Evolutionary conservation across 2,797 vertebrate genomes (phyloP), one percentile per base, ranked within the genome.

Genomic region (Fistularia commersonii): DNA sequence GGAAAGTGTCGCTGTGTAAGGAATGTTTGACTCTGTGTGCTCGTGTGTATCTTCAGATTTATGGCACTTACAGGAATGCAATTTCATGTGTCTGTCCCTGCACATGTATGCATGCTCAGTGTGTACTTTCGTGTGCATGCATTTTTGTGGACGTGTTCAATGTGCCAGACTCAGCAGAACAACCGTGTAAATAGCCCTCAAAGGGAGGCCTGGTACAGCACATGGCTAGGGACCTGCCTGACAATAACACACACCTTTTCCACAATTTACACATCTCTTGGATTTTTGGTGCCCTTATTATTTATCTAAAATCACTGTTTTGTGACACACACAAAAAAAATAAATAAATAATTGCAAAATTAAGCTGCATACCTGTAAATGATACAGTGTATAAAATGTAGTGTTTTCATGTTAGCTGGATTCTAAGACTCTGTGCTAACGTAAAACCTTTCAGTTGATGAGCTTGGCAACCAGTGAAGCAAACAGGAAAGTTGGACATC

Each of bases 81-180:
- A 46, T 52, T 45, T 37, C 42, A 13, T 8, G 41, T 48, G 61
- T 14, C 32, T 23, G 10, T 50, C 37, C 37, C 9, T 38, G 23
- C 14, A 3, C 12, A 41, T 40, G 35, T 36, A 5, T 37, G 8
- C 41, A 15, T 57, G 53, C 57, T 54, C 35, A 40, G 32, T 47
- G 35, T 36, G 35, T 36, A 15, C 33, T 48, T 39, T 45, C 8
- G 38, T 49, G 14, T 53, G 50, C 54, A 13, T 51, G 52, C 23
- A 12, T 34, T 35, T 61, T 43, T 50, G 49, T 61, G 39, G 43
- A 63, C 11, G 12, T 50, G 52, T 32, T 53, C 31, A 43, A 48
- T 72, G 52, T 51, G 63, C 61, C 63, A 38, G 48, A 79, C 59
- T 84, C 76, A 79, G 83, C 83, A 80, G 64, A 82, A 75, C 13